Percentiles rank a stretch among this genome's conserved stretches.
Conservation (phyloP, 2,888 invertebrate species). For the Ctena decussata region DNA sequence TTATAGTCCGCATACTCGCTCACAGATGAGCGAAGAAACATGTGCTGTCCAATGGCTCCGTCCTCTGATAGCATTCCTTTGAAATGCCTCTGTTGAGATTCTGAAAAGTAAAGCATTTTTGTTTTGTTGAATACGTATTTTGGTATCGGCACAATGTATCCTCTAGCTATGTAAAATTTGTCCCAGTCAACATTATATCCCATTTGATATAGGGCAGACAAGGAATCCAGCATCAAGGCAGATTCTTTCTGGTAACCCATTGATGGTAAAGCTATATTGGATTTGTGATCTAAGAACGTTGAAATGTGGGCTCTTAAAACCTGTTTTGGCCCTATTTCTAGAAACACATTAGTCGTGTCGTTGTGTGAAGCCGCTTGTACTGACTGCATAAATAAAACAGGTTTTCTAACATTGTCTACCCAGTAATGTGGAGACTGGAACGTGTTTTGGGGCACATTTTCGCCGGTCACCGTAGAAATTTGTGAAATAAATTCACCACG, state of each 20-base stretch:
- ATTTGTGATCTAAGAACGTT: slow-evolving; percentile 19
- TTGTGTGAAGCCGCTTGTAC: slow-evolving; percentile 43
- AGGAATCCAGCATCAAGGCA: neutral
- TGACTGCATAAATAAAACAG: slow-evolving; percentile 72
- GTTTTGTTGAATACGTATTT: slow-evolving; percentile 67
- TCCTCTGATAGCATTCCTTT: slow-evolving; percentile 25
- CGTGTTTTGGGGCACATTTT: slow-evolving; percentile 28
- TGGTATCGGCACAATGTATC: slow-evolving; percentile 57
- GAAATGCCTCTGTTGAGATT: slow-evolving; percentile 23
- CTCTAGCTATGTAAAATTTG: slow-evolving; percentile 29
- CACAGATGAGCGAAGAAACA: slow-evolving; percentile 17
- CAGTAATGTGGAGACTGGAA: slow-evolving; percentile 72
- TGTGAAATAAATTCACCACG: slow-evolving; percentile 44
- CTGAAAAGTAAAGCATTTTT: slow-evolving; percentile 49
- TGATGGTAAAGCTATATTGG: slow-evolving; percentile 23
- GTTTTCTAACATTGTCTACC: slow-evolving; percentile 72
- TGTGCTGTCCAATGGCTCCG: slow-evolving; percentile 6
- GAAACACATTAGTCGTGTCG: slow-evolving; percentile 60
- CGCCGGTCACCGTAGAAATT: slow-evolving; percentile 74
- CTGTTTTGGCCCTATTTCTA: slow-evolving; percentile 80
- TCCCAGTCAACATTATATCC: slow-evolving; percentile 38
- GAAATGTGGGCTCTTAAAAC: slow-evolving; percentile 48
- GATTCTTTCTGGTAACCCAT: slow-evolving; percentile 43
- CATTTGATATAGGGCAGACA: slow-evolving; percentile 12
- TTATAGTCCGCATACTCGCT: slow-evolving; percentile 19